phyloP scores from a whole-genome alignment of 1,140 invertebrate genomes.

The Tenebrio molitor region DNA sequence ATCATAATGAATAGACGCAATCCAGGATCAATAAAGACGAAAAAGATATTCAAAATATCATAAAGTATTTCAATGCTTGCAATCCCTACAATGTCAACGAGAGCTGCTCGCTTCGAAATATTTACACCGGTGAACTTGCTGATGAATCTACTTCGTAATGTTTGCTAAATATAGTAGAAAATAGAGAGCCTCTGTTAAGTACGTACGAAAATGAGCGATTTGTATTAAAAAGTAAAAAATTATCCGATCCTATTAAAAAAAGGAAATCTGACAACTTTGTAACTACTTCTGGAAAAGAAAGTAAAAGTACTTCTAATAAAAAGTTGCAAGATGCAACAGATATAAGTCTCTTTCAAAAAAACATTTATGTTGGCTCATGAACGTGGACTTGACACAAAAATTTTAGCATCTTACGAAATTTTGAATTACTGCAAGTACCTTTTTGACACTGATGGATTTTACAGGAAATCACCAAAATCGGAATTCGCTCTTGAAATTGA shows the following conservation, averaged over 20 bases:
- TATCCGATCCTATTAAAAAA: slow-evolving; percentile 48
- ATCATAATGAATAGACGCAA: slow-evolving; percentile 60
- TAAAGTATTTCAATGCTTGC: slow-evolving; percentile 50
- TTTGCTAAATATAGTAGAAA: slow-evolving; percentile 51
- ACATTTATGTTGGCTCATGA: slow-evolving; percentile 51
- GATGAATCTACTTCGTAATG: slow-evolving; percentile 54
- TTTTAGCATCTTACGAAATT: slow-evolving; percentile 52
- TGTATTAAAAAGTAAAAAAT: slow-evolving; percentile 48
- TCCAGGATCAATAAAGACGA: slow-evolving; percentile 55
- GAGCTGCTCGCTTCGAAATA: slow-evolving; percentile 50
- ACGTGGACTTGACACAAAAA: slow-evolving; percentile 48
- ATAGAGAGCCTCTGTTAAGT: slow-evolving; percentile 49
- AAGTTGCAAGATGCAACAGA: slow-evolving; percentile 50
- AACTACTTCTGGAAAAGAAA: slow-evolving; percentile 47
- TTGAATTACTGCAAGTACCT: no score
- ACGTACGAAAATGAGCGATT: slow-evolving; percentile 50
- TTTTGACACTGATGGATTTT: no score
- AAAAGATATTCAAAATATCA: slow-evolving; percentile 55
- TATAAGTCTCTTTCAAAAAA: slow-evolving; percentile 49
- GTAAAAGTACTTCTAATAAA: slow-evolving; percentile 46
- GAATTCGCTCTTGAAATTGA: no score
- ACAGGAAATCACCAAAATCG: no score
- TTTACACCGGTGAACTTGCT: slow-evolving; percentile 53
- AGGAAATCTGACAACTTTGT: slow-evolving; percentile 44
- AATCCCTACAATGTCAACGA: slow-evolving; percentile 45